Conservation (phyloP, 2,113 vertebrate species). For the Oryzias melastigma region DNA sequence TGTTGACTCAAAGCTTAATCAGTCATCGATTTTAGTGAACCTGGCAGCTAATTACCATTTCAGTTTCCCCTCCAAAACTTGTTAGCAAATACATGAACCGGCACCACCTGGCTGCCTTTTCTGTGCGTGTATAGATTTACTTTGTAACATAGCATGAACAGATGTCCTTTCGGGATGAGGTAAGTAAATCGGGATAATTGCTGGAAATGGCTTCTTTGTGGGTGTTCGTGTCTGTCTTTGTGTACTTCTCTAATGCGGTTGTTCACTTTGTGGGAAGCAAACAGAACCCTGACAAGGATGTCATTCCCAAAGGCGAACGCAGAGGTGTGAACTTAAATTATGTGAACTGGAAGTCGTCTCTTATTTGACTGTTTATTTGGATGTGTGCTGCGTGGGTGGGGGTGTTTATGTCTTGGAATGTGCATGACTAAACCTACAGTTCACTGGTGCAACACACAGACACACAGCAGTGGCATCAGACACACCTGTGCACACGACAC, state of each 20-base stretch:
- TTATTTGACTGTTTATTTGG: constrained; percentile 32
- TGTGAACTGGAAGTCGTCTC: too few relatives aligned
- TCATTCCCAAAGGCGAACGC: too few relatives aligned
- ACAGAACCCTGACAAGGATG: too few relatives aligned
- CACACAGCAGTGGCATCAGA: constrained; percentile 16
- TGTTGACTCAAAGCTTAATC: background rate
- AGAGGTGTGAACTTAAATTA: too few relatives aligned
- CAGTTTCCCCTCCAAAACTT: background rate
- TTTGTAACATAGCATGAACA: constrained; percentile 35
- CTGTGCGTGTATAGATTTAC: constrained; percentile 19
- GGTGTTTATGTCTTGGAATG: constrained; percentile 54
- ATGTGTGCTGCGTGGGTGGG: constrained; percentile 22
- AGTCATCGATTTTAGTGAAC: background rate
- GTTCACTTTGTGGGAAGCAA: background rate
- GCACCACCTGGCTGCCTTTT: constrained; percentile 5
- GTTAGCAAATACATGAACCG: constrained; percentile 2
- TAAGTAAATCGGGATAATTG: constrained; percentile 47
- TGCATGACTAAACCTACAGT: constrained; percentile 48
- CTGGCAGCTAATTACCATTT: background rate
- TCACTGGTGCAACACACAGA: constrained; percentile 13
- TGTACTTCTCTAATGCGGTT: background rate
- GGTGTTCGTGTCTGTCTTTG: constrained; percentile 1
- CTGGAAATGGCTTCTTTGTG: constrained; percentile 3
- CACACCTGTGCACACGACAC: constrained; percentile 51
- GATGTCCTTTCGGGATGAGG: constrained; percentile 36